phyloP scores from a whole-genome alignment of 1,140 invertebrate genomes.

The Drosophila eugracilis region DNA sequence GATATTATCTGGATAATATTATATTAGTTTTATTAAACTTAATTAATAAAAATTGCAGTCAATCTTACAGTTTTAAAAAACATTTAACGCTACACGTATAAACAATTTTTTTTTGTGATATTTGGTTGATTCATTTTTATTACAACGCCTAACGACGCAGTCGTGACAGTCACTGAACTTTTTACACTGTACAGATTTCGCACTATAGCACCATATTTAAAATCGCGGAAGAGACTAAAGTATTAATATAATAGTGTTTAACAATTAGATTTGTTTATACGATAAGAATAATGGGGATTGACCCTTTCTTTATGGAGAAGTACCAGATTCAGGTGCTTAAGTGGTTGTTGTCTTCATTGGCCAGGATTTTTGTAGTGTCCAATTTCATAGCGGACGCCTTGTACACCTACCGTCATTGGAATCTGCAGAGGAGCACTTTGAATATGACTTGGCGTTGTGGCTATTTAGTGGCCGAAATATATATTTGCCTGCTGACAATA shows the following conservation, averaged over 20 bases:
- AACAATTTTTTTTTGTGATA: too few relatives aligned
- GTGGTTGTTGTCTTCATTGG: background rate
- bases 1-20: too few relatives aligned
- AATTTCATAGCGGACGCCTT: background rate
- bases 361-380: background rate
- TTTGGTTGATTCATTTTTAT: too few relatives aligned
- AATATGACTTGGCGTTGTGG: background rate
- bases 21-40: too few relatives aligned
- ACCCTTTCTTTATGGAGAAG: background rate
- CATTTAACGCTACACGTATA: too few relatives aligned
- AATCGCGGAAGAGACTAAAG: background rate
- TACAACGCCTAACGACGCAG: too few relatives aligned
- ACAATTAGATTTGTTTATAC: background rate
- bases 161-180: too few relatives aligned
- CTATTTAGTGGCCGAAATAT: background rate
- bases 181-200: too few relatives aligned
- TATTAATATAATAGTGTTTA: too few relatives aligned
- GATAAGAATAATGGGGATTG: background rate
- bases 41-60: too few relatives aligned
- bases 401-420: background rate
- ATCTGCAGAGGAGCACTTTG: background rate
- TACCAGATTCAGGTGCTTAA: background rate
- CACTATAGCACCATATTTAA: too few relatives aligned
- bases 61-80: too few relatives aligned
- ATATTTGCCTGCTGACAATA: background rate